A percentile compares a stretch with the other conserved stretches of the same genome.
phyloP scores from a whole-genome alignment of 2,888 invertebrate genomes.

The Drosophila peninsularis region DNA sequence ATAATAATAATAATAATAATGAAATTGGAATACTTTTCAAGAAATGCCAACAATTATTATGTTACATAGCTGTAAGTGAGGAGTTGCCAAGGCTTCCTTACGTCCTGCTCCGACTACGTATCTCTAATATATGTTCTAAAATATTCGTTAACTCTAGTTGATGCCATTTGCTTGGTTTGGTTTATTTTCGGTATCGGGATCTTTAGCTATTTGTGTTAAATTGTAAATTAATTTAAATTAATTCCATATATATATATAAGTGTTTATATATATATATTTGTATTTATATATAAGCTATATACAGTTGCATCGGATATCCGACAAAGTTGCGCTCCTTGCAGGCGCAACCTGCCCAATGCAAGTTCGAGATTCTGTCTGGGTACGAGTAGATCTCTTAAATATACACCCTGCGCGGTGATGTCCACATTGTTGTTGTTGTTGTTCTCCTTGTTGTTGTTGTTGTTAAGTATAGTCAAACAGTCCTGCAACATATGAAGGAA shows the following conservation, averaged over 20 bases:
- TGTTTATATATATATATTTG: constrained; percentile 20
- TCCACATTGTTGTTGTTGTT: constrained; percentile 76
- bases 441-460: constrained; percentile 46
- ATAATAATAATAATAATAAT: constrained; percentile 2
- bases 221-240: constrained; percentile 47
- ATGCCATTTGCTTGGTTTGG: constrained; percentile 9
- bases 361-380: constrained; percentile 84
- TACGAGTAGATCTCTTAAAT: constrained; percentile 83
- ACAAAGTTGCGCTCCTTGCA: constrained; percentile 52
- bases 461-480: constrained; percentile 82
- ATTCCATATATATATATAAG: constrained; percentile 21
- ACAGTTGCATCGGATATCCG: constrained; percentile 83
- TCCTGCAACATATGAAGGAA: constrained; percentile 67
- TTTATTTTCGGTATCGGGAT: constrained; percentile 27
- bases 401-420: constrained; percentile 85
- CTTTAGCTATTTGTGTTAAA: constrained; percentile 48
- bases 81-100: constrained; percentile 30
- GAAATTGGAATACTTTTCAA: constrained; percentile 23
- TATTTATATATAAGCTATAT: constrained; percentile 78
- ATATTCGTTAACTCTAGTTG: constrained; percentile 23
- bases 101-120: constrained; percentile 20
- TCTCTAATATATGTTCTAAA: constrained; percentile 31
- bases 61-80: constrained; percentile 17
- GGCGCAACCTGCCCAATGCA: constrained; percentile 73
- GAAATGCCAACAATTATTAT: constrained; percentile 25